Evolutionary conservation across 2,888 invertebrate genomes (phyloP), one percentile per base, ranked within the genome.

Genomic region (Drosophila rellima): DNA sequence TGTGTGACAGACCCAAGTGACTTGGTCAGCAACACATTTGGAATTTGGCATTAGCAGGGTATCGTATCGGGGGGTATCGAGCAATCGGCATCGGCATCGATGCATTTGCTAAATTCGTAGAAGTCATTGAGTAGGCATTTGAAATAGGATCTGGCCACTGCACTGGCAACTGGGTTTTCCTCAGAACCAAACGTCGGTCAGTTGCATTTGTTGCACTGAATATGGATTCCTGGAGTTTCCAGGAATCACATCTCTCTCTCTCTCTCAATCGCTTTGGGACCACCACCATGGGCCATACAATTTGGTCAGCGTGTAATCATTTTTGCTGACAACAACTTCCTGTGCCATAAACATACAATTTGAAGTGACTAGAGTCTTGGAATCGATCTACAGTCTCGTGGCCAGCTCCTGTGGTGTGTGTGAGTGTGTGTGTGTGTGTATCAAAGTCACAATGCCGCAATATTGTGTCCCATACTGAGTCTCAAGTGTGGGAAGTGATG

Each of bases 401-500:
- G 39, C n/a, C 17, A 20, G 42, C 50, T 56, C 56, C 56, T 56
- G 45, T 56, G 55, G 35, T 40, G 55, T 40, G 31, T 51, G 52
- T 26, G 55, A 23, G 20, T 62, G 70, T 54, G 75, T 35, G 80
- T 76, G 80, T 83, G 83, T 81, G 83, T 81, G 83, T 72, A 86
- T 81, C 80, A 81, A 81, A 81, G 80, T 51, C 47, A 59, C 63
- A 57, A 8, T 64, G 74, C 75, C 75, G 75, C 75, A 71, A 77
- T 55, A 61, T 70, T 78, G 47, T 42, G 45, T 62, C 52, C 67
- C 51, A 20, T 60, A 18, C 37, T 29, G 39, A 4, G 35, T 48
- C 23, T 76, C 82, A 74, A 79, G 86, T 88, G 77, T 82, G 88
- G 88, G 72, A 82, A 88, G 81, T 82, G 80, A 83, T 88, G 88